Conservation (phyloP, 2,113 vertebrate species). For the Fulica atra region DNA sequence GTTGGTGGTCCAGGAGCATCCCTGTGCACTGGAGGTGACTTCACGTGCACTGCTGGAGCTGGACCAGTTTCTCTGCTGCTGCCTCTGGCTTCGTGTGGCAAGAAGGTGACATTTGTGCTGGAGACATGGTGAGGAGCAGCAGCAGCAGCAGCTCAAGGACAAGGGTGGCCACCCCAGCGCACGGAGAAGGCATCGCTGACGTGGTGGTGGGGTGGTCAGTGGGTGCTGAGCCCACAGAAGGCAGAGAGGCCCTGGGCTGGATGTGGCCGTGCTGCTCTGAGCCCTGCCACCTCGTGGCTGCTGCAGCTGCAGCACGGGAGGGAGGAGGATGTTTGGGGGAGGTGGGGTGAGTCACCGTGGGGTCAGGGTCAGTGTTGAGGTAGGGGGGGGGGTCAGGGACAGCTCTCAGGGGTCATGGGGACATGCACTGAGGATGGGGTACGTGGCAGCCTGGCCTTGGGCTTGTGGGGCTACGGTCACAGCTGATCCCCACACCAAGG, state of each 20-base stretch:
- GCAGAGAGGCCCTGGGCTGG: background rate
- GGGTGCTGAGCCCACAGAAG: background rate
- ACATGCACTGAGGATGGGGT: accelerated
- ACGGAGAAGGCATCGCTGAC: background rate
- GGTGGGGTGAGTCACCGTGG: accelerated
- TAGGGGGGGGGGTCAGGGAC: background rate
- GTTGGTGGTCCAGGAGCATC: accelerated
- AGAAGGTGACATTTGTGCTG: background rate
- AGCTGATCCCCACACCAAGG: background rate
- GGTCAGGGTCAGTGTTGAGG: no score
- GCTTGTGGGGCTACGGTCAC: background rate
- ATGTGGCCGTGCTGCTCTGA: accelerated
- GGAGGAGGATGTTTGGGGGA: background rate
- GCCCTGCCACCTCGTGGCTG: background rate
- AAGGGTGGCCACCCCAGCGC: accelerated
- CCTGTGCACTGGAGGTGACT: accelerated
- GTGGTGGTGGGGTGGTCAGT: accelerated
- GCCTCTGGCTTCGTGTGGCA: accelerated
- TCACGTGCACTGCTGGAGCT: accelerated
- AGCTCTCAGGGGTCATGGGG: background rate
- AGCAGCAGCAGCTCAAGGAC: background rate
- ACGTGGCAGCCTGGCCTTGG: background rate
- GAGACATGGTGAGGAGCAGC: background rate
- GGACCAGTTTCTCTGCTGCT: accelerated
- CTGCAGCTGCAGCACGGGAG: background rate